phyloP scores from a whole-genome alignment of 2,888 invertebrate species.

The Mimas tiliae region DNA sequence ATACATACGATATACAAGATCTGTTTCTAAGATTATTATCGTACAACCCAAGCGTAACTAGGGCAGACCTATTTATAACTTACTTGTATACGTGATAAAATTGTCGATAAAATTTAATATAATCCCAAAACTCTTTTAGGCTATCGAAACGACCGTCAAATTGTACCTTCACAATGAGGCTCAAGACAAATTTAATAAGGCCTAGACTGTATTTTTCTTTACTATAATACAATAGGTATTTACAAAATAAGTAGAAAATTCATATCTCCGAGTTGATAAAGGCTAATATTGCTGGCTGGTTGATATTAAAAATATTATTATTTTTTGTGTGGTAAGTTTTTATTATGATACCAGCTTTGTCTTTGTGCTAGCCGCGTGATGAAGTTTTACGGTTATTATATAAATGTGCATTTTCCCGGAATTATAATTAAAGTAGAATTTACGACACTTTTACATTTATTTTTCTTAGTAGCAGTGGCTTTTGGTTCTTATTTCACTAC shows the following conservation, averaged over 20 bases:
- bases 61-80: constrained; percentile 1
- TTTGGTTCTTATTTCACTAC: too few relatives aligned
- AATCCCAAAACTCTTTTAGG: not conserved
- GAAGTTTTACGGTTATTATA: not conserved
- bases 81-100: not conserved
- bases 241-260: not conserved
- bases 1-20: too few relatives aligned
- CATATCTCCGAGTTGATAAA: not conserved
- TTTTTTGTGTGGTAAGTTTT: not conserved
- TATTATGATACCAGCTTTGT: not conserved
- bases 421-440: not conserved
- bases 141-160: not conserved
- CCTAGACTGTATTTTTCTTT: constrained; percentile 36
- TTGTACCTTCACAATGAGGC: not conserved
- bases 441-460: not conserved
- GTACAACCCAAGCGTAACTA: not conserved
- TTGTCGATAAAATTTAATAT: constrained; percentile 12
- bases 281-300: not conserved
- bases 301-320: constrained; percentile 6
- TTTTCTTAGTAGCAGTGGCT: too few relatives aligned
- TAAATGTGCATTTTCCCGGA: not conserved
- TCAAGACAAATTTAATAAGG: constrained; percentile 37
- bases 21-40: not conserved
- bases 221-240: constrained; percentile 24
- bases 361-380: not conserved